Evolutionary conservation across 2,113 vertebrate genomes (phyloP), one percentile per base, ranked within the genome.

Genomic region (Heterocephalus glaber): DNA sequence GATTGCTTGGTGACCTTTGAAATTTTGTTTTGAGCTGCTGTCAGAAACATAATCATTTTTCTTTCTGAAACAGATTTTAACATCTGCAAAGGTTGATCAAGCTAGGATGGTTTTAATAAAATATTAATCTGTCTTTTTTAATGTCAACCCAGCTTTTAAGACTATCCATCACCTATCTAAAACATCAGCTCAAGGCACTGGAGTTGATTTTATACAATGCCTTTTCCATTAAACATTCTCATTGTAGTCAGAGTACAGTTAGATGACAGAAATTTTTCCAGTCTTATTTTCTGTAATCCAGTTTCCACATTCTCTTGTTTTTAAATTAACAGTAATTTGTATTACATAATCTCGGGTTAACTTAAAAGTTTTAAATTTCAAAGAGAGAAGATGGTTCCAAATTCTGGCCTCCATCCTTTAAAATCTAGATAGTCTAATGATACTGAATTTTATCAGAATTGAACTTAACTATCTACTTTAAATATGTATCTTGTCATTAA

Each of bases 401-500:
- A 89, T 96, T 70, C 61, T 93, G 22, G 12, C 54, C 83, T 66
- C 66, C 70, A 7, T 13, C 12, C 33, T 44, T 94, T 95, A 95
- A 30, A 83, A 95, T 97, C 86, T 93, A 60, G 19, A 33, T 54
- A 86, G 41, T 92, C n/a, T 84, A 94, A 95, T 87, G 38, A 97
- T 96, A 90, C 86, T 93, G 61, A 86, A 81, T 97, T 98, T 88
- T 97, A 96, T 90, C 68, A 91, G 77, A 61, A 95, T 96, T 79
- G 91, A 61, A 52, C 61, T 92, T 95, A 92, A 94, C 91, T 91
- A 91, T 81, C 79, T 79, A 82, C 74, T 93, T 94, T 93, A 90
- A 97, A 97, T 98, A 97, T 98, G 98, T 98, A 96, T 97, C 97
- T 98, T 98, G 97, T 99, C 98, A 98, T 99, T 99, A 99, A 98